These are phyloP conservation scores for Penaeus indicus DNA, from an alignment of 1,140 invertebrate species.

Conservation along the genomic window DNA sequence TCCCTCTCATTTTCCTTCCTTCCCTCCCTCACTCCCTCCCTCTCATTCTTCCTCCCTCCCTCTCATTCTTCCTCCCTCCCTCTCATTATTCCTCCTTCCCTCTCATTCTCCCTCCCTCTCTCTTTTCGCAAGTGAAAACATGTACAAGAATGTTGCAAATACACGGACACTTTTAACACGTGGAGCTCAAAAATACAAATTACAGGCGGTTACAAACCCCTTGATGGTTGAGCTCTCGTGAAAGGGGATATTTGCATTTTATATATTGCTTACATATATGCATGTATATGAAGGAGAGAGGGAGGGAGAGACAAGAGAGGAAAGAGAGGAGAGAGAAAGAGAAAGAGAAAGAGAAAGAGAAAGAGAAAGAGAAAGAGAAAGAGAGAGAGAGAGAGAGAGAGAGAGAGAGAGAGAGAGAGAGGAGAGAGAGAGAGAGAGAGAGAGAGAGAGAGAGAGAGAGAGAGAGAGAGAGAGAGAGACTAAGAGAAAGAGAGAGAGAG, in stretches of 20 bases:
- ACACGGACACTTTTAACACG: too few relatives aligned
- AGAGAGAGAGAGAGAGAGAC: too few relatives aligned
- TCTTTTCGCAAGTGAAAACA: too few relatives aligned
- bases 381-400: background rate
- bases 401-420: background rate
- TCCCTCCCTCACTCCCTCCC: background rate
- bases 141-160: too few relatives aligned
- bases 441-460: too few relatives aligned
- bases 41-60: background rate
- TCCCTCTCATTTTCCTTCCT: background rate
- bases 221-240: too few relatives aligned
- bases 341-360: background rate
- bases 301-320: background rate
- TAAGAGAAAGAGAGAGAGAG: too few relatives aligned
- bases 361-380: background rate
- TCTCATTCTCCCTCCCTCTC: too few relatives aligned
- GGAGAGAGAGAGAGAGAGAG: too few relatives aligned
- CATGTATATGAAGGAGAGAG: background rate
- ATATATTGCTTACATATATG: background rate
- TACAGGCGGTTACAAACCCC: too few relatives aligned
- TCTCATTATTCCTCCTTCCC: too few relatives aligned
- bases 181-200: too few relatives aligned
- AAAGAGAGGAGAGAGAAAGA: background rate
- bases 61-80: background rate
- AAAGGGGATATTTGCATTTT: background rate